Evolutionary conservation across 2,888 invertebrate genomes (phyloP).

Genomic region (Drosophila phalerata): DNA sequence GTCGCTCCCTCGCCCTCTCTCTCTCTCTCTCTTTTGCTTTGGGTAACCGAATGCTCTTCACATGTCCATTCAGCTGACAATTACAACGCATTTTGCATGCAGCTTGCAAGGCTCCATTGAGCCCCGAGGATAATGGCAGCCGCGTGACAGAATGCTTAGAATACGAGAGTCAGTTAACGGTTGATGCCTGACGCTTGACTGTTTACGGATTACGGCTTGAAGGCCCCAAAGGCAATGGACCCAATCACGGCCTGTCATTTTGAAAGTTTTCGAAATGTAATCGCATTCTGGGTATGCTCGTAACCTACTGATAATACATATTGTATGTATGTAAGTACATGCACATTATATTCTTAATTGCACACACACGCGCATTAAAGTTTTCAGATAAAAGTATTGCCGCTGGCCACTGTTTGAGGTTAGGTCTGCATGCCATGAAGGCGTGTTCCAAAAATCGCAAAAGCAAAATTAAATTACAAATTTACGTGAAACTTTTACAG

Average conservation of each 20-base stretch:
- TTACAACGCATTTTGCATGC: constrained; percentile 62
- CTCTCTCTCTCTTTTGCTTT: constrained; percentile 3
- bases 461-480: neutral
- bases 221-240: constrained; percentile 28
- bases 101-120: constrained; percentile 61
- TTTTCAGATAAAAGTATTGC: constrained; percentile 43
- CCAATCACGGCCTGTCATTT: constrained; percentile 39
- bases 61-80: constrained; percentile 64
- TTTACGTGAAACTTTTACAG: neutral
- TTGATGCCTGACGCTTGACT: constrained; percentile 1
- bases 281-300: constrained; percentile 11
- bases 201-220: neutral
- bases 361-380: constrained; percentile 39
- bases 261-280: constrained; percentile 32
- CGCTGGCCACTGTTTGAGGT: constrained; percentile 32
- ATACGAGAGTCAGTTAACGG: constrained; percentile 14
- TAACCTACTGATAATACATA: constrained; percentile 29
- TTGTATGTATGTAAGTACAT: constrained; percentile 10
- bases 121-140: constrained; percentile 58
- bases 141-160: constrained; percentile 62
- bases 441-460: constrained; percentile 23
- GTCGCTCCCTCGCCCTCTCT: neutral
- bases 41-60: constrained; percentile 21
- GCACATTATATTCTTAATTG: constrained; percentile 33
- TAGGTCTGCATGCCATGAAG: constrained; percentile 8